These are phyloP conservation scores for Diadophis punctatus DNA, from an alignment of 2,113 vertebrate species.

Conservation along the genomic window DNA sequence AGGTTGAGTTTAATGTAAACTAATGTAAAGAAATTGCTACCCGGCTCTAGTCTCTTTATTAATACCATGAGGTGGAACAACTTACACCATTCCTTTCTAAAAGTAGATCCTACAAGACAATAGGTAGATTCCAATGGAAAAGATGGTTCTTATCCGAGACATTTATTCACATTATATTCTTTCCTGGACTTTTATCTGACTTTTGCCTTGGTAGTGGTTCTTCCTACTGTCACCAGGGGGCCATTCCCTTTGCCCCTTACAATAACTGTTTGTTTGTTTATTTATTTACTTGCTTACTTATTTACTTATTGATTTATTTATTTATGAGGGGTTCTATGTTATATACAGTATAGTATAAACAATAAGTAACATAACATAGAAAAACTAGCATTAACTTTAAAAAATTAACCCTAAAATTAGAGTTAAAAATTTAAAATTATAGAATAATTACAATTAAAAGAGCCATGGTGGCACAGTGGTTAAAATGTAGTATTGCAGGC, in stretches of 20 bases:
- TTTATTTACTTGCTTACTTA: too few relatives aligned
- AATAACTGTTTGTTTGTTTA: background rate
- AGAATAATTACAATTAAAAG: background rate
- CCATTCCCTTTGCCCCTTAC: background rate
- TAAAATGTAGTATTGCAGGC: background rate
- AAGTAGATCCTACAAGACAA: background rate
- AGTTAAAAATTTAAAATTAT: background rate
- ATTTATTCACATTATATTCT: background rate
- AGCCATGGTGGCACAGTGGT: background rate
- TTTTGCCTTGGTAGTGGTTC: background rate
- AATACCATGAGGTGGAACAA: background rate
- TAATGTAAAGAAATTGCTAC: background rate
- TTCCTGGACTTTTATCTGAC: background rate
- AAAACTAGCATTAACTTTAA: background rate
- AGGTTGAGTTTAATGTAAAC: background rate
- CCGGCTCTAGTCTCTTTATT: background rate
- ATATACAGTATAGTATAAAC: background rate
- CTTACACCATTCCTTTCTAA: background rate
- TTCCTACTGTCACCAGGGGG: background rate
- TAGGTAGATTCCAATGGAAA: background rate
- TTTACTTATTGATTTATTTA: too few relatives aligned
- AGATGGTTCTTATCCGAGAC: background rate
- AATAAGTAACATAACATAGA: background rate
- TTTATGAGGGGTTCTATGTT: background rate
- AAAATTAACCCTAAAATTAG: background rate